Evolutionary conservation across 2,797 vertebrate genomes (phyloP).

Genomic region (Arrhamphus sclerolepis): DNA sequence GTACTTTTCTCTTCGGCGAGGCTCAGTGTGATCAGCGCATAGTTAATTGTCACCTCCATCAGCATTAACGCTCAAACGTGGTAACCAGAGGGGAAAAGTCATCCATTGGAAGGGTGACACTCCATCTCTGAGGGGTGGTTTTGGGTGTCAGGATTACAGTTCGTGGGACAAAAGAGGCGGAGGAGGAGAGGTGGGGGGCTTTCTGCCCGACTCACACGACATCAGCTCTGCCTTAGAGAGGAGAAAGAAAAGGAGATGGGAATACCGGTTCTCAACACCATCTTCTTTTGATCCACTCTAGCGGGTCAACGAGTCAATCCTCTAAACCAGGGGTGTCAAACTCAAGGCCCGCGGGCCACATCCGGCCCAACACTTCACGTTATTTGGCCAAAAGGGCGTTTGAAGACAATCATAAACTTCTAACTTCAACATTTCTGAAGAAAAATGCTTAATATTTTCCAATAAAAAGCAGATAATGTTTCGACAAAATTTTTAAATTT

Average conservation of each 20-base stretch:
- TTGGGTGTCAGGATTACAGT: conserved; percentile 68
- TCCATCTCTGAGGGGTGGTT: conserved; percentile 67
- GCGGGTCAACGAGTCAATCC: conserved; percentile 31
- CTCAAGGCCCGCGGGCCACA: no score
- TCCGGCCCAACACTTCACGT: no score
- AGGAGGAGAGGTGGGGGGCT: conserved; percentile 60
- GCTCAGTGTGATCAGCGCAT: conserved; percentile 67
- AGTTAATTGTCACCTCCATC: conserved; percentile 74
- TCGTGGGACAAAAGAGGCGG: conserved; percentile 48
- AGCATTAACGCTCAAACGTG: conserved; percentile 67
- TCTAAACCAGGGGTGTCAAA: no score
- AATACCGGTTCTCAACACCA: no score
- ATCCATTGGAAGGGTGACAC: conserved; percentile 67
- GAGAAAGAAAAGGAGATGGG: conserved; percentile 40
- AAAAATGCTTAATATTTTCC: no score
- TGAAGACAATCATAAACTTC: no score
- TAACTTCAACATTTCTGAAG: no score
- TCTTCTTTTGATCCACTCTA: no score
- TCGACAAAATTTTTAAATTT: no score
- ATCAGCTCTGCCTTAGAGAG: conserved; percentile 31
- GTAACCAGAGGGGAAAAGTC: conserved; percentile 58
- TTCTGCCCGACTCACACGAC: conserved; percentile 60
- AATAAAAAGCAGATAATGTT: no score
- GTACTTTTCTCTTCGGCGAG: conserved; percentile 59
- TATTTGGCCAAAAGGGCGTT: no score